Base-by-base conservation (phyloP, 2,888 invertebrate species). In the Encarsia formosa region DNA sequence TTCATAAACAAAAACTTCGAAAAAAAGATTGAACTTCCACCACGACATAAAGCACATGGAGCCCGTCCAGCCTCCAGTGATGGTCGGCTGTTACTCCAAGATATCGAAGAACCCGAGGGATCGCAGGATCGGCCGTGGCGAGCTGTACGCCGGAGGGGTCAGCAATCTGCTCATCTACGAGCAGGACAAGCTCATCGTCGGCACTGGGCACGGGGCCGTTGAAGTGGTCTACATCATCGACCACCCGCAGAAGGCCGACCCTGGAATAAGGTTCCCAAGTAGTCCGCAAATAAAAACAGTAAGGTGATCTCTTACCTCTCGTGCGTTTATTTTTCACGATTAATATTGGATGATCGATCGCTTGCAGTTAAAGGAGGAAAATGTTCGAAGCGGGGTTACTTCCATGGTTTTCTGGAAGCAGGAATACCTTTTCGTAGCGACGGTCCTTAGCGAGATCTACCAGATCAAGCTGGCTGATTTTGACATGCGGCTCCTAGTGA, bases 161-260 rank as follows among this genome's bases (percentile, higher is more conserved):
- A 81, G 85, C 49, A 79, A 83, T 0, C 76, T 88, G 13, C 66
- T 83, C 16, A 76, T 86, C 46, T 44, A 49, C 4, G 19, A 46
- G 6, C 8, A 37, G 1, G 32, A 49, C 2, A 26, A 41, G 19
- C 8, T 59, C 1, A 49, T 59, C 5, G 82, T 94, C 52, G 95
- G 94, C 1, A 84, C 87, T 4, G 95, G 95, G 0, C 87, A 91
- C 73, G 95, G 95, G 0, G 84, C 83, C 0, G 74, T 94, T 0
- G 89, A 91, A 59, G 59, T 88, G 19, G 81, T 88, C 2, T 81
- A 83, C 61, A 66, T 73, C 40, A n/a, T 63, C 3, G 56, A 59
- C 20, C 20, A 40, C 5, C 15, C 57, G 15, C 41, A 38, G 6
- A 60, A 61, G 29, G 22, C 50, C 42, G 11, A 61, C 18, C 60